Conservation (phyloP, 2,888 invertebrate genomes). For the Muscina levida region DNA sequence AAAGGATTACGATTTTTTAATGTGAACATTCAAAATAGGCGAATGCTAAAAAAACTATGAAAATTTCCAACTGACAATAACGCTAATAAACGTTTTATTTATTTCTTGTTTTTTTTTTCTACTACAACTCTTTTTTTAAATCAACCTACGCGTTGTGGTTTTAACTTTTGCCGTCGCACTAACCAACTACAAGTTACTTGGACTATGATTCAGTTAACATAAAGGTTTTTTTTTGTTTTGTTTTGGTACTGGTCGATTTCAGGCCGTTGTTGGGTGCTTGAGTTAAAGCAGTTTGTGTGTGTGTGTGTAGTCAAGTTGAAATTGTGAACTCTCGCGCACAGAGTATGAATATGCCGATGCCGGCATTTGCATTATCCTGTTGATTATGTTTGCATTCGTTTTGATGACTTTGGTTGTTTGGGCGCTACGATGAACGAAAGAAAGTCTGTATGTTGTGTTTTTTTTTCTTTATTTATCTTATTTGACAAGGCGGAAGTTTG, state of each 20-base stretch:
- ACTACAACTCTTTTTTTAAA: conserved; percentile 1
- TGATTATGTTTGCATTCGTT: conserved; percentile 59
- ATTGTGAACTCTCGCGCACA: conserved; percentile 45
- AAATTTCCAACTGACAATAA: conserved; percentile 57
- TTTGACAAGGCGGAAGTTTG: conserved; percentile 60
- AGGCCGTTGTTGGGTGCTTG: conserved; percentile 22
- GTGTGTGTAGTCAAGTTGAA: conserved; percentile 56
- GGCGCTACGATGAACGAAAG: neutral
- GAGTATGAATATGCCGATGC: neutral
- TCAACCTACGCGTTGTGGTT: conserved; percentile 41
- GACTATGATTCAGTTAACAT: conserved; percentile 23
- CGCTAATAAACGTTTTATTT: conserved; percentile 62
- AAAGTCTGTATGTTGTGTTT: too few species aligned
- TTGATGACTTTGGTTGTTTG: conserved; percentile 39
- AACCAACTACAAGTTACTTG: too few species aligned
- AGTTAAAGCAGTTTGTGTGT: conserved; percentile 35
- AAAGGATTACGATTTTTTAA: conserved; percentile 38
- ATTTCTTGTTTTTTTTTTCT: conserved; percentile 48
- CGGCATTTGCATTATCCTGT: conserved; percentile 54
- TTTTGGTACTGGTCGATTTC: conserved; percentile 10
- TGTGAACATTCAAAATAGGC: conserved; percentile 19
- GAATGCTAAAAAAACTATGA: neutral
- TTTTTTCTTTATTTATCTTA: neutral
- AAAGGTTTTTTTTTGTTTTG: neutral
- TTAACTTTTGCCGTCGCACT: neutral